These are phyloP conservation scores for Hoplostethus mediterraneus DNA, from an alignment of 2,797 vertebrate species.

Conservation along the genomic window DNA sequence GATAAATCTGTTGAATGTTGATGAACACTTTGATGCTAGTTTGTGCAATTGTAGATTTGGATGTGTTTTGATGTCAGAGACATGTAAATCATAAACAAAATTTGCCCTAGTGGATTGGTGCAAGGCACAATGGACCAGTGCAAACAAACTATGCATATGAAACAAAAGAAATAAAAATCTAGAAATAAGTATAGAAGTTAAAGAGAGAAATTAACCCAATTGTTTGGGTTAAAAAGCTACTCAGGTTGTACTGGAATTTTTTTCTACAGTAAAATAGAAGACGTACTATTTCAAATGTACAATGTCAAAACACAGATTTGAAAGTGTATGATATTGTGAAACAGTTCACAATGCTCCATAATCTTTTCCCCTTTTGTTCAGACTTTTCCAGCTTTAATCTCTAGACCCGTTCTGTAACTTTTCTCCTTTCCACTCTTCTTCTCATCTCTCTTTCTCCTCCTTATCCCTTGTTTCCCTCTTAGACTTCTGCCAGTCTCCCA, in stretches of 20 bases:
- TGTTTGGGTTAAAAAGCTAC: too few species aligned
- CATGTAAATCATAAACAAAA: too few species aligned
- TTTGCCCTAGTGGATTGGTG: too few species aligned
- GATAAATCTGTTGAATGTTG: not conserved
- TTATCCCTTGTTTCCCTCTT: constrained; percentile 63
- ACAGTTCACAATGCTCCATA: not conserved
- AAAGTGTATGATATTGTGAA: not conserved
- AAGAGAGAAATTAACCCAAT: too few species aligned
- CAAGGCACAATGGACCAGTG: too few species aligned
- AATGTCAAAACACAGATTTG: not conserved
- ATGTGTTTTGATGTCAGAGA: not conserved
- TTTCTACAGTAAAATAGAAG: not conserved
- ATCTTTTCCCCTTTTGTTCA: constrained; percentile 24
- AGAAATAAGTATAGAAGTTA: too few species aligned
- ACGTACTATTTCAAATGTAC: not conserved
- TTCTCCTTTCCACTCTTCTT: constrained; percentile 76
- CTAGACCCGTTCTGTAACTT: constrained; percentile 66
- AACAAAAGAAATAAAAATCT: too few species aligned
- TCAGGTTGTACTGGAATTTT: too few species aligned
- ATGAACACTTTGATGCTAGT: not conserved
- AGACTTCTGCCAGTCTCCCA: constrained; percentile 82
- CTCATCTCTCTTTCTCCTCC: constrained; percentile 69
- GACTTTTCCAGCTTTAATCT: constrained; percentile 40
- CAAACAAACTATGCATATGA: too few species aligned
- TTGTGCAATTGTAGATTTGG: not conserved